Evolutionary conservation across 2,113 vertebrate genomes (phyloP).

Genomic region (Eclectus roratus): DNA sequence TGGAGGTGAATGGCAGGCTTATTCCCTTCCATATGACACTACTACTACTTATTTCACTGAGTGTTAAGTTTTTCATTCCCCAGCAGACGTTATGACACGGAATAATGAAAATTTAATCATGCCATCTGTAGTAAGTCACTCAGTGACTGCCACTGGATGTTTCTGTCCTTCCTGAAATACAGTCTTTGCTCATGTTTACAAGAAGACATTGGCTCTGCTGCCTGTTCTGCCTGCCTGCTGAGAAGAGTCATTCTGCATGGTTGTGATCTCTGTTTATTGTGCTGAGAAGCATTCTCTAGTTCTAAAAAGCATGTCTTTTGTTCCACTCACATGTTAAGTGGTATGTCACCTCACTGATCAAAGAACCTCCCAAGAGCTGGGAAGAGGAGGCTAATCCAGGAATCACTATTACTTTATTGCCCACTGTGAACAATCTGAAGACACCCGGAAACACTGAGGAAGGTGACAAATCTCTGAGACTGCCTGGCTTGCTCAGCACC

Average conservation of each 20-base stretch:
- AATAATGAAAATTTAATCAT: not conserved
- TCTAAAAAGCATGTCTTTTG: not conserved
- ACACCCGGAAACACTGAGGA: not conserved
- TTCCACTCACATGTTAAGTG: not conserved
- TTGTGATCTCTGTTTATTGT: not conserved
- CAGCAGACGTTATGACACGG: not conserved
- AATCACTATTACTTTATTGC: not conserved
- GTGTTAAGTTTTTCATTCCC: not conserved
- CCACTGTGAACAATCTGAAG: not conserved
- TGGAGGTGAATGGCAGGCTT: not conserved
- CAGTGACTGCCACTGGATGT: not conserved
- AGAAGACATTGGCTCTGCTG: accelerated
- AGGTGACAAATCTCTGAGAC: not conserved
- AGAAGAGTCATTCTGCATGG: not conserved
- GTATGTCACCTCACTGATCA: not conserved
- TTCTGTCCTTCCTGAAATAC: not conserved
- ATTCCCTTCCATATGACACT: not conserved
- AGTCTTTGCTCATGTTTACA: not conserved
- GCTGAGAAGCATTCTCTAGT: not conserved
- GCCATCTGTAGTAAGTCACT: not conserved
- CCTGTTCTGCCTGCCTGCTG: not conserved
- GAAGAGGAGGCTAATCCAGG: not conserved
- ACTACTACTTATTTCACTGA: not conserved
- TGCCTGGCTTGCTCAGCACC: not conserved
- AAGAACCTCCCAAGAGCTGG: not conserved